Conservation (phyloP, 2,888 invertebrate species). For the Anodontia alba region DNA sequence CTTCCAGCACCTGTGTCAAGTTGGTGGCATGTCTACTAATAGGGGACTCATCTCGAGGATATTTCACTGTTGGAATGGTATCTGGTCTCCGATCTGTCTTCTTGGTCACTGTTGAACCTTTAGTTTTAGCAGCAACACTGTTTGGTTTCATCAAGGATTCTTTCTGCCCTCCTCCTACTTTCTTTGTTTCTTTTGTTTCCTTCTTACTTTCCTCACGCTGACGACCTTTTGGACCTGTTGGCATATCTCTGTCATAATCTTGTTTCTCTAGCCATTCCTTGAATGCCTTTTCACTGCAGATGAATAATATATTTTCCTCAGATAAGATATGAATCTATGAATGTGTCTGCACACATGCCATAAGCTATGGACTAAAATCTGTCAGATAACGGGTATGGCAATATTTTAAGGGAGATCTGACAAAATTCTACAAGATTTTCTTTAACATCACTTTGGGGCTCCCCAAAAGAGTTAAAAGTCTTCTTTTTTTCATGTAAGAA, state of each 20-base stretch:
- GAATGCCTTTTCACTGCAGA: conserved; percentile 78
- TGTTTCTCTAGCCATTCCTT: conserved; percentile 76
- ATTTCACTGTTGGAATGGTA: conserved; percentile 46
- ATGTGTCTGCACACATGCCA: no score
- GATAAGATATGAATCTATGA: no score
- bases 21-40: conserved; percentile 52
- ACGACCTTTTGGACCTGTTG: conserved; percentile 54
- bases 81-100: conserved; percentile 40
- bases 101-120: conserved; percentile 6
- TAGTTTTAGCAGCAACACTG: conserved; percentile 51
- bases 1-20: conserved; percentile 41
- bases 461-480: no score
- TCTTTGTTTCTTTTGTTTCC: conserved; percentile 43
- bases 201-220: conserved; percentile 39
- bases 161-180: conserved; percentile 20
- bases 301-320: no score
- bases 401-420: no score
- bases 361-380: no score
- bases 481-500: no score
- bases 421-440: no score
- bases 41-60: conserved; percentile 38
- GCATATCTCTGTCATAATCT: conserved; percentile 53
- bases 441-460: no score
- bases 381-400: no score
- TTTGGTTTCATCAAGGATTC: conserved; percentile 67